Evolutionary conservation across 1,140 invertebrate genomes (phyloP).

Genomic region (Camponotus pennsylvanicus): DNA sequence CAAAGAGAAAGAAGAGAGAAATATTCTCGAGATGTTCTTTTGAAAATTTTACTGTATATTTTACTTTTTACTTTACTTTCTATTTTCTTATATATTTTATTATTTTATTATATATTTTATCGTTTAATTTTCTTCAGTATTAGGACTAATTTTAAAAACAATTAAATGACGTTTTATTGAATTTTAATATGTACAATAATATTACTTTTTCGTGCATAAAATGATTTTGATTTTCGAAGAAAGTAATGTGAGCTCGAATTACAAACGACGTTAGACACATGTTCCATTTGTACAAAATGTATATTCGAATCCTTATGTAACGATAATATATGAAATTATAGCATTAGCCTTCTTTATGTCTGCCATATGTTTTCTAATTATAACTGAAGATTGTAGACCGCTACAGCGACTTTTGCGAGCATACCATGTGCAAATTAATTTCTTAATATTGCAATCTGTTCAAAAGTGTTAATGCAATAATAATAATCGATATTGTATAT

Average conservation of each 20-base stretch:
- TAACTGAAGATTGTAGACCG: constrained; percentile 31
- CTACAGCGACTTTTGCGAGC: not conserved
- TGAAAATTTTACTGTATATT: too few relatives aligned
- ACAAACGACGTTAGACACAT: not conserved
- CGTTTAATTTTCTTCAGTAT: too few relatives aligned
- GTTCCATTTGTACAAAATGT: not conserved
- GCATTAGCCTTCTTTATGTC: constrained; percentile 34
- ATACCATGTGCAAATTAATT: not conserved
- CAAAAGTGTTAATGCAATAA: not conserved
- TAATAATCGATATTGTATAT: constrained; percentile 7
- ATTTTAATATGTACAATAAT: too few relatives aligned
- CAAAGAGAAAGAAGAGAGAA: too few relatives aligned
- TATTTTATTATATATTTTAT: too few relatives aligned
- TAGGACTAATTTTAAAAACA: too few relatives aligned
- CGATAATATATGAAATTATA: constrained; percentile 33
- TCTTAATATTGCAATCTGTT: not conserved
- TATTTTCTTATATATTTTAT: too few relatives aligned
- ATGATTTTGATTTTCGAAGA: not conserved
- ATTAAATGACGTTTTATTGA: too few relatives aligned
- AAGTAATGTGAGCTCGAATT: not conserved
- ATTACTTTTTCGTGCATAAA: too few relatives aligned
- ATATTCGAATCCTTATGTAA: constrained; percentile 33
- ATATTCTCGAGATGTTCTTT: too few relatives aligned
- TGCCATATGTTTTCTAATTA: constrained; percentile 53
- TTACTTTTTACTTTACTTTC: too few relatives aligned